Conservation (phyloP, 2,888 invertebrate species). For the Oligia latruncula region DNA sequence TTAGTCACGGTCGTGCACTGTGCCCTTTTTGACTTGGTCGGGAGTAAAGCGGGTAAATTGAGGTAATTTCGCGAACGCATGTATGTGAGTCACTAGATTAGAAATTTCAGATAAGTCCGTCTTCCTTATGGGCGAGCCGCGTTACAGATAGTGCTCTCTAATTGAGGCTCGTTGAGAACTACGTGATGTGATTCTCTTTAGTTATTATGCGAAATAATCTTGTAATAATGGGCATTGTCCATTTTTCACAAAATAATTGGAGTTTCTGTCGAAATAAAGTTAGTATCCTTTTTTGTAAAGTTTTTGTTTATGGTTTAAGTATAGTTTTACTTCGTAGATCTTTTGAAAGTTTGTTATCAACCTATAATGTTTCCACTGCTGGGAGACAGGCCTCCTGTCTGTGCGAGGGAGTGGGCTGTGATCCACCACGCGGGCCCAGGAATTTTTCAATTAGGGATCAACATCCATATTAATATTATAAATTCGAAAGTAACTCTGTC, state of each 20-base stretch:
- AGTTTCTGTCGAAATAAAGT: slow-evolving; percentile 37
- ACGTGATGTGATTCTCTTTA: slow-evolving; percentile 82
- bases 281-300: slow-evolving; percentile 8
- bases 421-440: no score
- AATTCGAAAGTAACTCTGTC: no score
- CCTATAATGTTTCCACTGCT: not conserved
- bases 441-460: not conserved
- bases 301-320: not conserved
- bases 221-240: slow-evolving; percentile 68
- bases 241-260: slow-evolving; percentile 67
- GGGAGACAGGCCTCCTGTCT: no score
- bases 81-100: slow-evolving; percentile 83
- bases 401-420: no score
- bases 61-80: slow-evolving; percentile 80
- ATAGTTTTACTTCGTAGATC: not conserved
- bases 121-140: slow-evolving; percentile 84
- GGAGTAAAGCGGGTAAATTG: slow-evolving; percentile 62
- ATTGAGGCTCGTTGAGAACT: slow-evolving; percentile 77
- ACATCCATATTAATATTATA: not conserved
- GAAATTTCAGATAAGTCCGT: slow-evolving; percentile 84
- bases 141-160: slow-evolving; percentile 80
- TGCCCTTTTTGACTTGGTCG: slow-evolving; percentile 68
- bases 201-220: slow-evolving; percentile 71
- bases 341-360: not conserved
- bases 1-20: slow-evolving; percentile 64